Base-by-base conservation (phyloP, 2,888 invertebrate species). In the Tinea trinotella region DNA sequence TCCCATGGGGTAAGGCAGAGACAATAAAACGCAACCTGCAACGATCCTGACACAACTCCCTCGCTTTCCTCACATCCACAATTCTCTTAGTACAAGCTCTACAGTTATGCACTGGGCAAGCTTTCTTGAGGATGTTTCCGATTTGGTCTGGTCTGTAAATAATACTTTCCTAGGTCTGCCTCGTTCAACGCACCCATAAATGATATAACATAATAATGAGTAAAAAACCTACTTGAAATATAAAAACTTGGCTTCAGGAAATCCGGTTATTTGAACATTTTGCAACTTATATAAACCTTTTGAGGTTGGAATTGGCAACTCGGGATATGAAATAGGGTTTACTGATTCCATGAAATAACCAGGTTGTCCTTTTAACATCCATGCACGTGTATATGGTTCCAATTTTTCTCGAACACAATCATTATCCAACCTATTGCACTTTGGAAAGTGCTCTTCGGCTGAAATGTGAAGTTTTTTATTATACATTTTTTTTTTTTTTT, bases 291-390 rank as follows among this genome's bases (percentile, higher is more conserved):
- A 50, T 4, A 50, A 5, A 1, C 50, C 50, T 2, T 50, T 50
- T 1, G 24, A 22, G 18, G 50, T 50, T 7, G 24, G 24, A 13
- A 50, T 15, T 7, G 50, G 24, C 12, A 50, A 6, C 24, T 50
- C 24, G 1, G 15, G 12, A 24, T 24, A 24, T 9, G 24, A n/a
- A n/a, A 50, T 22, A n/a, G 24, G 24, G 6, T 50, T 20, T 20
- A 50, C 4, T 22, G 50, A 20, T 20, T 50, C 50, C 5, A 50
- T 5, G 13, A 50, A 50, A 19, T 50, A 50, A 24, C 50, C 50
- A 12, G 50, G 50, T 50, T 50, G 50, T 12, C 50, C 50, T 13
- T 50, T 50, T 6, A 50, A 18, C 24, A 50, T 22, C 50, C 50
- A 50, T 3, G 2, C 20, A 7, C 50, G 15, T 12, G 24, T 6